Base-by-base conservation (phyloP, 2,888 invertebrate species). In the Tupiocoris notatus region DNA sequence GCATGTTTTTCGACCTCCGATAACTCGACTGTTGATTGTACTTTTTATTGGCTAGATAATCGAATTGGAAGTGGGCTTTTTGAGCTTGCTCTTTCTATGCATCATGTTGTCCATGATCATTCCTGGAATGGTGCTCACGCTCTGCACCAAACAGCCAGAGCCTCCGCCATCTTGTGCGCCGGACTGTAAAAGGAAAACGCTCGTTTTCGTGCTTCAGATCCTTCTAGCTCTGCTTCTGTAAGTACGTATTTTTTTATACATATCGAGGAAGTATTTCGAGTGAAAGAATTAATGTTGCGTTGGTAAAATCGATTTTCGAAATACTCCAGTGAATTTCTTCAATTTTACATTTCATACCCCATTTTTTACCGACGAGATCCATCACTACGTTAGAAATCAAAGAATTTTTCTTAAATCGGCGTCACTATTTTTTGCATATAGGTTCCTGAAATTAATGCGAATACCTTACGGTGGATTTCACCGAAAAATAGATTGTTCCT, bases 1-100 rank as follows among this genome's bases (percentile, higher is more conserved):
- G n/a, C n/a, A n/a, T n/a, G 6, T 63, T 63, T 20, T 63, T 63
- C 7, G 63, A 22, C 23, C 7, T 63, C 22, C 22, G 9, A 64
- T 17, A 18, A 61, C 61, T 61, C 7, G 7, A 17, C 7, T 18
- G 9, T 17, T 18, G 18, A 16, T 63, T 63, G n/a, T 6, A 63
- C 3, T 63, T 63, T 16, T 9, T 17, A 9, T 17, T 58, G 86
- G 86, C 63, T 86, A 92, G 92, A 88, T 90, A 66, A 86, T 91
- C 81, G 89, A 89, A 84, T 86, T 91, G 82, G 91, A 92, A 83
- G 89, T 89, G 16, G 89, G 89, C 58, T 90, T 91, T 82, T 85
- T 92, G 77, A 87, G 86, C 17, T 85, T 89, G 81, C 86, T 91
- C 82, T 87, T 88, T 78, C 83, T 89, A 63, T 89, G 90, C 80